Evolutionary conservation across 2,888 invertebrate species (phyloP).

Genomic region (Camponotus fellah): DNA sequence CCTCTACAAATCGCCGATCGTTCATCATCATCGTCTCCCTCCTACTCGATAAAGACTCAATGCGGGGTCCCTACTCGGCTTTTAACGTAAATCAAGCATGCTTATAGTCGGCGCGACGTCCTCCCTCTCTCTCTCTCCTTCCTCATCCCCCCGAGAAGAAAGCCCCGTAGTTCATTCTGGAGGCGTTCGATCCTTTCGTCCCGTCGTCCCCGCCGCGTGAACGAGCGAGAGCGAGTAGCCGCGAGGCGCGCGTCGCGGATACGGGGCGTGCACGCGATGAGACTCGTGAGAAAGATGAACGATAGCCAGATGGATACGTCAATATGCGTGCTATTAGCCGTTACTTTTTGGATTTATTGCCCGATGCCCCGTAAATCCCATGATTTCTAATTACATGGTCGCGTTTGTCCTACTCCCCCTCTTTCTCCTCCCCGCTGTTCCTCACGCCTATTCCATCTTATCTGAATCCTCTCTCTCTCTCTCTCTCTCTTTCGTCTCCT

Average conservation of each 20-base stretch:
- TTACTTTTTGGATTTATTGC: conserved; percentile 76
- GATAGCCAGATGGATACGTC: conserved; percentile 79
- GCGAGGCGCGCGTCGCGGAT: conserved; percentile 62
- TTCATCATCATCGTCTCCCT: conserved; percentile 73
- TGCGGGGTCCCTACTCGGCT: conserved; percentile 57
- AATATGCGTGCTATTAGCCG: conserved; percentile 77
- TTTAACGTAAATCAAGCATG: conserved; percentile 76
- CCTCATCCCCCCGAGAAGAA: conserved; percentile 35
- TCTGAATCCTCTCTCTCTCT: neutral
- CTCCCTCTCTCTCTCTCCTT: neutral
- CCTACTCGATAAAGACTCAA: conserved; percentile 66
- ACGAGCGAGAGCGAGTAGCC: conserved; percentile 61
- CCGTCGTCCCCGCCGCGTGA: conserved; percentile 32
- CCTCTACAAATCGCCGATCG: conserved; percentile 71
- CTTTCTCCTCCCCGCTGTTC: neutral
- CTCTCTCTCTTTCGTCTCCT: conserved; percentile 16
- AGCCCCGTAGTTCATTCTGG: conserved; percentile 56
- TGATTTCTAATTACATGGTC: conserved; percentile 79
- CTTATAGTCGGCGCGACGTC: conserved; percentile 64
- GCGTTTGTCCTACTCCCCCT: conserved; percentile 44
- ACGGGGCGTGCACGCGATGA: conserved; percentile 52
- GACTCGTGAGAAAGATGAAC: conserved; percentile 81
- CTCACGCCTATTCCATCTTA: neutral
- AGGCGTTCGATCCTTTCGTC: conserved; percentile 59
- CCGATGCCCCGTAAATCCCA: conserved; percentile 73